Evolutionary conservation across 2,888 invertebrate genomes (phyloP), one percentile per base, ranked within the genome.

Genomic region (Harpalus rubripes): DNA sequence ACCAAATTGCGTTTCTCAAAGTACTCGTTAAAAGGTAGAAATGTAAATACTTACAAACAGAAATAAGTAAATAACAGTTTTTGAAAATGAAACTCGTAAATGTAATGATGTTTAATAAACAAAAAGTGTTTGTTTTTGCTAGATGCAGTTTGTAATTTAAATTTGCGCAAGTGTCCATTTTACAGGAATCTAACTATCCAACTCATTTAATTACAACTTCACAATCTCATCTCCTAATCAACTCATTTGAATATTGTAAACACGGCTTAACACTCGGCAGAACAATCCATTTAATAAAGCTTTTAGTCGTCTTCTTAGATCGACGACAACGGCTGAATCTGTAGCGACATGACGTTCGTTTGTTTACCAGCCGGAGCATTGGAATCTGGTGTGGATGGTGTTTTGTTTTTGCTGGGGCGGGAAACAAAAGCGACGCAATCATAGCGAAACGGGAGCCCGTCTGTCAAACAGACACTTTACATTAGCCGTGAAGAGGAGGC

Each of bases 341-440:
- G 39, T 65, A 65, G 41, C 74, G 44, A 74, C 74, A 74, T 52
- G 74, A 22, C 52, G 74, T 74, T 52, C 74, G 74, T 74, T 74
- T 74, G 74, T 74, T 74, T 74, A 74, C 72, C n/a, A 72, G 44
- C 44, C 12, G 44, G 44, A 8, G 22, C 26, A 65, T 59, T 59
- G 68, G 68, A 63, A 63, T 63, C 39, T 68, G 39, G 59, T 59
- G 59, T 7, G 44, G 32, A 80, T 58, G 12, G 79, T 80, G 79
- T 80, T 80, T 80, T 80, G 79, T 80, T 80, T 74, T 58, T 78
- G 78, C 78, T 78, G 22, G 56, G 52, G n/a, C 26, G 22, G 22
- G 65, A 81, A 63, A 81, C 81, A 81, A 81, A 81, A 65, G 81
- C 81, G 44, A 26, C 44, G 65, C 81, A 81, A 81, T 81, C 81